These are phyloP conservation scores for Otus sunia DNA, from an alignment of 2,113 vertebrate species.

Conservation along the genomic window DNA sequence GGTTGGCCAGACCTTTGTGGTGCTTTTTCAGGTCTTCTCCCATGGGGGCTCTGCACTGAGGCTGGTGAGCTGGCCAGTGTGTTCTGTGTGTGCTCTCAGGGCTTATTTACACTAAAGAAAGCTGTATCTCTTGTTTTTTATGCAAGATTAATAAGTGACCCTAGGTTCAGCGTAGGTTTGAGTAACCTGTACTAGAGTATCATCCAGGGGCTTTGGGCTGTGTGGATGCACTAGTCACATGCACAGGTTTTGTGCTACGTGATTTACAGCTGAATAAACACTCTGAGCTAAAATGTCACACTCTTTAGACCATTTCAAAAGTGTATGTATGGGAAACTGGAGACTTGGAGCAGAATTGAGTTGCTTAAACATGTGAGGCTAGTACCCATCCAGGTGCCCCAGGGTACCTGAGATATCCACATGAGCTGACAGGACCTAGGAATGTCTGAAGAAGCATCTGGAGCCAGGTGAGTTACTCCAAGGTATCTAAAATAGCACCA, in stretches of 20 bases:
- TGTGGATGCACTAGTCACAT: too few relatives aligned
- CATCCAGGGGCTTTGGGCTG: not conserved
- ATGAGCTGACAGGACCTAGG: not conserved
- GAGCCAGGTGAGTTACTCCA: not conserved
- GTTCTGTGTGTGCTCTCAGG: not conserved
- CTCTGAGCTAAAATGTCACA: not conserved
- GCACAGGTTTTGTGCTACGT: not conserved
- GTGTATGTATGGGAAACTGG: not conserved
- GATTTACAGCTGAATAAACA: not conserved
- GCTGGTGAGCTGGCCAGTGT: rapidly evolving
- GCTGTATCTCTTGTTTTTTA: not conserved
- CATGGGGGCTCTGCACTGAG: not conserved
- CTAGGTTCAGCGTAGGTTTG: not conserved
- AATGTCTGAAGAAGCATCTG: not conserved
- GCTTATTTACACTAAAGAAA: not conserved
- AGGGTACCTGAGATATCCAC: not conserved
- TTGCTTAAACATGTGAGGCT: not conserved
- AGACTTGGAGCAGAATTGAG: not conserved
- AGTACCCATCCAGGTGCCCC: not conserved
- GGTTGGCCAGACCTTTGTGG: not conserved
- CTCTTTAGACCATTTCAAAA: not conserved
- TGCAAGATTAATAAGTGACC: not conserved
- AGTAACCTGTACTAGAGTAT: not conserved
- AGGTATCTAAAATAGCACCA: not conserved
- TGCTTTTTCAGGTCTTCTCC: not conserved